Conservation (phyloP, 2,113 vertebrate species). For the Seriola quinqueradiata region DNA sequence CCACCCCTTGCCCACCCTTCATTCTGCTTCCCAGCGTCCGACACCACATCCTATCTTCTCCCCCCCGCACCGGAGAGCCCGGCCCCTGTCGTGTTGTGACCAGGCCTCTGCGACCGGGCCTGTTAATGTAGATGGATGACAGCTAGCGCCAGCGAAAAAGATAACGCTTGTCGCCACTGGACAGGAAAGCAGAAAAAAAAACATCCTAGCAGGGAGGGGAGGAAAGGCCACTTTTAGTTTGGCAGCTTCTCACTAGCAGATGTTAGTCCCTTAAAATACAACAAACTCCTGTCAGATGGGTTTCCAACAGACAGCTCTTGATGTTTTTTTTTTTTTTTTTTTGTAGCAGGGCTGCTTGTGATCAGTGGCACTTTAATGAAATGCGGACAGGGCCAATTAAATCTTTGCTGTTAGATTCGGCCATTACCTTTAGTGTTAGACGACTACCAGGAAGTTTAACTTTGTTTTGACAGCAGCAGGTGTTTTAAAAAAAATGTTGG, state of each 20-base stretch:
- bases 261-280: slow-evolving; percentile 64
- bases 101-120: slow-evolving; percentile 15
- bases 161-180: slow-evolving; percentile 55
- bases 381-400: slow-evolving; percentile 66
- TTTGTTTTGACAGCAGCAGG: slow-evolving; percentile 49
- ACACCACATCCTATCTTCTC: slow-evolving; percentile 39
- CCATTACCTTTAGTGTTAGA: slow-evolving; percentile 21
- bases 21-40: neutral
- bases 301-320: slow-evolving; percentile 44
- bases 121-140: slow-evolving; percentile 67
- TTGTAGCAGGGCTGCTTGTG: slow-evolving; percentile 33
- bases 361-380: slow-evolving; percentile 60
- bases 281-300: slow-evolving; percentile 45
- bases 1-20: neutral
- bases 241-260: slow-evolving; percentile 71
- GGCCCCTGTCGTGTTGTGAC: slow-evolving; percentile 37
- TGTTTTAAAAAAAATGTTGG: neutral
- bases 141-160: slow-evolving; percentile 48
- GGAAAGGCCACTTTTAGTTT: slow-evolving; percentile 31
- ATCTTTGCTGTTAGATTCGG: slow-evolving; percentile 51
- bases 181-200: slow-evolving; percentile 43
- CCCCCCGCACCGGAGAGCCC: slow-evolving; percentile 17
- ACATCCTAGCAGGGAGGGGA: slow-evolving; percentile 16
- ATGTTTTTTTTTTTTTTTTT: neutral
- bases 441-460: neutral